Percentiles rank a stretch among this genome's conserved stretches.
These are phyloP conservation scores for Pyrocoelia pectoralis DNA, from an alignment of 2,888 invertebrate genomes.

Conservation along the genomic window DNA sequence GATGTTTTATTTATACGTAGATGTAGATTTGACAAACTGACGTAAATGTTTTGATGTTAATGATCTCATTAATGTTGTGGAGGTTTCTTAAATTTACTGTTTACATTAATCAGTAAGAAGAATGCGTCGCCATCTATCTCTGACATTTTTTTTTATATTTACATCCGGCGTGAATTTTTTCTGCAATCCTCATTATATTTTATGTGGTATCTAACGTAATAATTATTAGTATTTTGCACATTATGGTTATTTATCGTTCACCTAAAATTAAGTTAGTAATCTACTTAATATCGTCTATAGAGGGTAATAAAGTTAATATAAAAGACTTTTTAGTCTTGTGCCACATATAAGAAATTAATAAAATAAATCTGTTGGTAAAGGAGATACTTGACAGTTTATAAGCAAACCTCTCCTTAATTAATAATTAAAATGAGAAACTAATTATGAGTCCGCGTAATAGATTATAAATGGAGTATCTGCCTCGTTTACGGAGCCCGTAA, in stretches of 20 bases:
- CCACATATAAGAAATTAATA: constrained; percentile 45
- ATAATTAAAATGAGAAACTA: constrained; percentile 60
- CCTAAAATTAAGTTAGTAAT: background rate
- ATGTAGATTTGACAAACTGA: background rate
- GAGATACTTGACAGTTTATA: constrained; percentile 48
- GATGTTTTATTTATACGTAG: background rate
- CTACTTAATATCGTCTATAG: background rate
- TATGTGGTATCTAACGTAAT: constrained; percentile 19
- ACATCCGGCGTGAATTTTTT: constrained; percentile 29
- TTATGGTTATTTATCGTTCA: background rate
- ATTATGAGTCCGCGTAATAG: constrained; percentile 57
- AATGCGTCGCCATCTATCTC: constrained; percentile 32
- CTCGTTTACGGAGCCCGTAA: constrained; percentile 52
- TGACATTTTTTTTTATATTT: constrained; percentile 30
- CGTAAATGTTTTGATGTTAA: constrained; percentile 21
- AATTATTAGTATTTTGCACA: constrained; percentile 15
- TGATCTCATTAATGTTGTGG: constrained; percentile 30
- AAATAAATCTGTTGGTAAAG: constrained; percentile 46
- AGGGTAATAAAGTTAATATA: background rate
- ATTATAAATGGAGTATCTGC: constrained; percentile 56
- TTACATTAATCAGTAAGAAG: constrained; percentile 30
- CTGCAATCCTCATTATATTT: constrained; percentile 21
- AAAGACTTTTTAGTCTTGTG: constrained; percentile 17
- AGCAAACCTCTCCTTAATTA: constrained; percentile 54
- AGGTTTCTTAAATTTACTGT: constrained; percentile 26